Conservation (phyloP, 53 echinoderm and acorn worm genomes). For the Temnopleurus reevesii region DNA sequence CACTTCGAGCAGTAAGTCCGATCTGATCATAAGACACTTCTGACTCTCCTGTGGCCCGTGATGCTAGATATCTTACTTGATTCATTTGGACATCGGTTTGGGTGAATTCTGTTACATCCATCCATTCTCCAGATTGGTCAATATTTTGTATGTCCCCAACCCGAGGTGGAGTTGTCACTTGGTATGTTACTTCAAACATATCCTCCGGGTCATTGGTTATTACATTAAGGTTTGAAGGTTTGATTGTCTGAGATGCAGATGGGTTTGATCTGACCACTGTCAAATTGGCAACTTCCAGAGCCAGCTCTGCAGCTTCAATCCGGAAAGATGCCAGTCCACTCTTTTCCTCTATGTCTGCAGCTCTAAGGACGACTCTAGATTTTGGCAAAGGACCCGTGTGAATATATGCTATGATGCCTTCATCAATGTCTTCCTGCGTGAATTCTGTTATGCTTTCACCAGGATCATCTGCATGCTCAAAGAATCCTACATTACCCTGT, state of each 20-base stretch:
- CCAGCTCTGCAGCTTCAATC: conserved; percentile 75
- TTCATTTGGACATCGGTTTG: conserved; percentile 68
- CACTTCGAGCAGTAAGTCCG: conserved; percentile 69
- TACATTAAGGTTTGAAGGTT: conserved; percentile 61
- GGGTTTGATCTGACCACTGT: conserved; percentile 78
- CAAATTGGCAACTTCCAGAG: conserved; percentile 65
- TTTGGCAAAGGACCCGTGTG: conserved; percentile 83
- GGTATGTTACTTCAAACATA: conserved; percentile 65
- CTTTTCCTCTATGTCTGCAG: conserved; percentile 71
- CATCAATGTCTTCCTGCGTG: conserved; percentile 85
- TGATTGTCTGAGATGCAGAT: conserved; percentile 59
- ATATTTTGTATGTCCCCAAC: conserved; percentile 81
- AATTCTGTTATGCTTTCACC: conserved; percentile 63
- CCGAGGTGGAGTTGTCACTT: conserved; percentile 60
- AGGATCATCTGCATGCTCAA: conserved; percentile 62
- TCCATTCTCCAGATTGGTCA: conserved; percentile 69
- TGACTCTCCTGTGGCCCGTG: conserved; percentile 59
- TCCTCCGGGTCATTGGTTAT: conserved; percentile 83
- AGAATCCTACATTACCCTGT: conserved; percentile 80
- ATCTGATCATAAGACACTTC: conserved; percentile 71
- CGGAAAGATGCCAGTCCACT: conserved; percentile 85
- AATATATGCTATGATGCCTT: conserved; percentile 70
- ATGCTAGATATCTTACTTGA: conserved; percentile 68
- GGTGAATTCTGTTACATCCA: conserved; percentile 63
- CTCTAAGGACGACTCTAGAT: conserved; percentile 77